Percentiles rank a stretch among this genome's conserved stretches.
phyloP scores from a whole-genome alignment of 2,888 invertebrate genomes.

The Cosmorhoe ocellata region DNA sequence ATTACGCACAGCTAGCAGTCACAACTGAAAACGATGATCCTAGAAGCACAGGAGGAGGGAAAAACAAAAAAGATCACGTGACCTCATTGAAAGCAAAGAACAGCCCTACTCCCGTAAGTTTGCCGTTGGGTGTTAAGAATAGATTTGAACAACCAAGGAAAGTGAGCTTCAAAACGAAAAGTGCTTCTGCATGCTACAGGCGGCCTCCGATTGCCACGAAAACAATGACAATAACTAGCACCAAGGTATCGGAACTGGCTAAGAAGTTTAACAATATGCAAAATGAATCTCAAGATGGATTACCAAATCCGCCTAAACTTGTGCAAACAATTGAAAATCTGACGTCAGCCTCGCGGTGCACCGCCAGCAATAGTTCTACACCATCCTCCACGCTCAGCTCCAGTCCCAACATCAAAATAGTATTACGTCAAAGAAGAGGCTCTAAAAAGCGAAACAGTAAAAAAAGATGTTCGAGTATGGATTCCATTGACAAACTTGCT shows the following conservation, averaged over 20 bases:
- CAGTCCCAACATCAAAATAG: constrained; percentile 77
- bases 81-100: constrained; percentile 44
- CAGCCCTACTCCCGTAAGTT: constrained; percentile 40
- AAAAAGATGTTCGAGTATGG: constrained; percentile 77
- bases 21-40: constrained; percentile 70
- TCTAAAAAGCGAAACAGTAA: constrained; percentile 75
- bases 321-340: constrained; percentile 77
- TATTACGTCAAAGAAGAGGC: constrained; percentile 66
- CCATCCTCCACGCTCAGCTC: constrained; percentile 73
- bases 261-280: constrained; percentile 87
- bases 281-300: constrained; percentile 61
- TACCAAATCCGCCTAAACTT: constrained; percentile 81
- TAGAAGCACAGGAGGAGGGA: constrained; percentile 76
- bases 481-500: constrained; percentile 69
- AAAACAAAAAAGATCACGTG: constrained; percentile 36
- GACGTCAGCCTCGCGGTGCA: constrained; percentile 54
- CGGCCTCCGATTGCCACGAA: constrained; percentile 67
- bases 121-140: constrained; percentile 53
- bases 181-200: constrained; percentile 69
- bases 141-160: constrained; percentile 73
- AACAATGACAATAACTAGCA: constrained; percentile 77
- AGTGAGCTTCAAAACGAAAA: constrained; percentile 84
- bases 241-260: constrained; percentile 86
- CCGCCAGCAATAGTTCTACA: constrained; percentile 70
- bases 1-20: constrained; percentile 73